Percentiles rank a stretch among this genome's conserved stretches.
Conservation (phyloP, 2,797 vertebrate species). For the Onychomys arenicola region DNA sequence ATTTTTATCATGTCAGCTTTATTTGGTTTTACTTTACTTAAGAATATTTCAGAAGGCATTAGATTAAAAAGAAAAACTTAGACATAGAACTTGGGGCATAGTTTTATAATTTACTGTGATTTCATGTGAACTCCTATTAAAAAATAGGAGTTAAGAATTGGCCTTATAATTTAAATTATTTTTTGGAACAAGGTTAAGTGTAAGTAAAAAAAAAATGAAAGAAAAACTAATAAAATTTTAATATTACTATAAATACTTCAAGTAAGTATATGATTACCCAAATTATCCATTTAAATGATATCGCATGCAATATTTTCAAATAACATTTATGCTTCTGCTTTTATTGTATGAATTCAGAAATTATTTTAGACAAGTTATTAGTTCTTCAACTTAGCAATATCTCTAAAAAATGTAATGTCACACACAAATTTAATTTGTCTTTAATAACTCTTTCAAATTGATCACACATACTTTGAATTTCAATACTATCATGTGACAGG, state of each 20-base stretch:
- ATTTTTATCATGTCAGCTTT: conserved; percentile 64
- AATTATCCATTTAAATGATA: not conserved
- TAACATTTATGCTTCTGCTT: not conserved
- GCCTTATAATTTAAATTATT: conserved; percentile 10
- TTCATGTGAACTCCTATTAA: not conserved
- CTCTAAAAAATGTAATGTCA: not conserved
- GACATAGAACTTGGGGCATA: conserved; percentile 7
- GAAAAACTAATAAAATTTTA: not conserved
- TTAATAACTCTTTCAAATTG: not conserved
- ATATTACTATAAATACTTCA: not conserved
- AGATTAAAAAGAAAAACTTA: conserved; percentile 33
- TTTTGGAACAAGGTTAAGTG: not conserved
- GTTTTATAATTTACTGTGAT: not conserved
- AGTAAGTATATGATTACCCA: not conserved
- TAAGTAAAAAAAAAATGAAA: not conserved
- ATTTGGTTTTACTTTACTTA: conserved; percentile 52
- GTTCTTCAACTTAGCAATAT: not conserved
- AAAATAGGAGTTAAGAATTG: not conserved
- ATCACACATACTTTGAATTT: not conserved
- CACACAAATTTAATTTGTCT: conserved; percentile 18
- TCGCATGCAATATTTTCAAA: no score
- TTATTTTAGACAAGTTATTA: not conserved
- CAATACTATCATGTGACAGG: not conserved
- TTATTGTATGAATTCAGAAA: not conserved
- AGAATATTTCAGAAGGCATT: conserved; percentile 50